These are phyloP conservation scores for Nannospalax galili DNA, from an alignment of 2,113 vertebrate genomes.

Conservation along the genomic window DNA sequence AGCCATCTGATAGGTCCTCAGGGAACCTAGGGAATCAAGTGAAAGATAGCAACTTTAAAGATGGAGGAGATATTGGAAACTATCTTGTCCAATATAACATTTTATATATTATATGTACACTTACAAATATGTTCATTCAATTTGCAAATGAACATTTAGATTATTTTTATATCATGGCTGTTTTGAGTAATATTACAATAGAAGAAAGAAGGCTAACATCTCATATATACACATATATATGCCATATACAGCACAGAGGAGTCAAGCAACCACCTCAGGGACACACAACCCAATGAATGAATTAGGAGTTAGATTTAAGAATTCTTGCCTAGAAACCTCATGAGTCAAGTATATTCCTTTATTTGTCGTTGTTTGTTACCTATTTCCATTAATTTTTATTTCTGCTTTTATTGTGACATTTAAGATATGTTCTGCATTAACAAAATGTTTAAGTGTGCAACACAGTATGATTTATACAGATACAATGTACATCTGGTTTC, in stretches of 20 bases:
- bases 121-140: background rate
- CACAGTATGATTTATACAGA: background rate
- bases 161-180: background rate
- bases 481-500: background rate
- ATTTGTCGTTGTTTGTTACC: background rate
- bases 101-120: background rate
- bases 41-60: background rate
- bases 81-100: background rate
- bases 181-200: background rate
- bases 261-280: background rate
- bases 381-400: slow-evolving; percentile 16
- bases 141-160: background rate
- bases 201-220: background rate
- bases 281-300: background rate
- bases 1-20: background rate
- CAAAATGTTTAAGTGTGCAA: background rate
- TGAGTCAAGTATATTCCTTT: background rate
- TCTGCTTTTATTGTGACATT: background rate
- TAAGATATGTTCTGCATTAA: background rate
- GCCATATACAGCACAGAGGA: background rate
- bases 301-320: slow-evolving; percentile 28
- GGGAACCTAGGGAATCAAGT: background rate
- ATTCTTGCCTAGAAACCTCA: background rate
- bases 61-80: background rate
- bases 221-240: background rate